Base-by-base conservation (phyloP, 2,888 invertebrate species). In the Drosophila mercatorum region DNA sequence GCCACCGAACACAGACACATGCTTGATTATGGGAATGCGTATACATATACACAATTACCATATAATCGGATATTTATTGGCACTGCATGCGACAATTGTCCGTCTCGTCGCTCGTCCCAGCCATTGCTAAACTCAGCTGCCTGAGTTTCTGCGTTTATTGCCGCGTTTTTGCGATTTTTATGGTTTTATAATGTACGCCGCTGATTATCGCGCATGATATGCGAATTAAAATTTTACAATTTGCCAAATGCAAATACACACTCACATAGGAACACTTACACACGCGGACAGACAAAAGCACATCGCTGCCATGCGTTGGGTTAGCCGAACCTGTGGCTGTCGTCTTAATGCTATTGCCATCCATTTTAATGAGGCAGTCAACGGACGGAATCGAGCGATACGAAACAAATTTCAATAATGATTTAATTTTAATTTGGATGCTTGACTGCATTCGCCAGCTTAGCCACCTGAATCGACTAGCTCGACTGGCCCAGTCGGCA, bases 381-480 rank as follows among this genome's bases (percentile, higher is more conserved):
- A 31, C 62, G 26, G 52, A 51, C 51, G 28, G 47, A 65, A 41
- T 11, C 17, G 36, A 62, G 56, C 64, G 51, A 72, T 66, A 59
- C 75, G 74, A 84, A 83, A 80, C 76, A 79, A 81, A 89, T 80
- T 86, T 81, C 77, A 84, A 91, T 90, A 89, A 89, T 89, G 88
- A 88, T 91, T 91, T 82, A 90, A 91, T 90, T 86, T 88, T 85
- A 83, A 91, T 91, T 91, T 82, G 74, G 78, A 72, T 81, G 71
- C 74, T 56, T 73, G 68, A 61, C 75, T 78, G 70, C 72, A 78
- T 74, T 81, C 67, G 57, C 64, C 53, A 49, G 51, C 51, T 51
- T n/a, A 53, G 34, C 26, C 34, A 26, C 12, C 47, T 43, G 41
- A 7, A 2, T 43, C 17, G 14, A 57, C 56, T 34, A 10, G 31